A percentile compares a stretch with the other conserved stretches of the same genome.
These are phyloP conservation scores for Eupithecia pulchellata DNA, from an alignment of 2,888 invertebrate genomes.

Conservation along the genomic window DNA sequence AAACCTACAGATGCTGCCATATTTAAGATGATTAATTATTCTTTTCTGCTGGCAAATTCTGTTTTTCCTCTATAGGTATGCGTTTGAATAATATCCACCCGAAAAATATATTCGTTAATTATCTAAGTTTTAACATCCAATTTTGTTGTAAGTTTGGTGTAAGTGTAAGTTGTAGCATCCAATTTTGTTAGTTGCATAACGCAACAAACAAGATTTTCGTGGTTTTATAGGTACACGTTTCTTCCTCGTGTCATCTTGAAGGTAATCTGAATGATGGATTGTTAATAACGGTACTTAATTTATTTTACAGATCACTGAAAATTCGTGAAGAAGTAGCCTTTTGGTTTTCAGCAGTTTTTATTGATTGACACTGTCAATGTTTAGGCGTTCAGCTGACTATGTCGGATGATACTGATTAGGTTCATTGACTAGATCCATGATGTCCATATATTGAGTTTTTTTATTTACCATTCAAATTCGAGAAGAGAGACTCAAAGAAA, in stretches of 20 bases:
- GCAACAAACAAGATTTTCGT: neutral
- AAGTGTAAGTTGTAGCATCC: too few species aligned
- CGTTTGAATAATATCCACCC: too few species aligned
- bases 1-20: too few species aligned
- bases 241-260: neutral
- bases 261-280: constrained; percentile 2
- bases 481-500: neutral
- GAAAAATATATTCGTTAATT: too few species aligned
- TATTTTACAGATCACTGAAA: neutral
- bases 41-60: too few species aligned
- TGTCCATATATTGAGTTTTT: neutral
- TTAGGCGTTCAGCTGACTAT: too few species aligned
- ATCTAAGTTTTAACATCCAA: too few species aligned
- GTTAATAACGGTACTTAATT: neutral
- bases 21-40: too few species aligned
- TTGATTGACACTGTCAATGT: neutral
- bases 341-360: neutral
- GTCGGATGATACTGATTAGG: neutral
- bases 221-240: neutral
- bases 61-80: too few species aligned
- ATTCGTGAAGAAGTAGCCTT: neutral
- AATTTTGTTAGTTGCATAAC: neutral
- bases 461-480: neutral
- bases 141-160: too few species aligned
- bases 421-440: neutral